Conservation (phyloP, 2,797 vertebrate genomes). For the Peromyscus melanophrys region DNA sequence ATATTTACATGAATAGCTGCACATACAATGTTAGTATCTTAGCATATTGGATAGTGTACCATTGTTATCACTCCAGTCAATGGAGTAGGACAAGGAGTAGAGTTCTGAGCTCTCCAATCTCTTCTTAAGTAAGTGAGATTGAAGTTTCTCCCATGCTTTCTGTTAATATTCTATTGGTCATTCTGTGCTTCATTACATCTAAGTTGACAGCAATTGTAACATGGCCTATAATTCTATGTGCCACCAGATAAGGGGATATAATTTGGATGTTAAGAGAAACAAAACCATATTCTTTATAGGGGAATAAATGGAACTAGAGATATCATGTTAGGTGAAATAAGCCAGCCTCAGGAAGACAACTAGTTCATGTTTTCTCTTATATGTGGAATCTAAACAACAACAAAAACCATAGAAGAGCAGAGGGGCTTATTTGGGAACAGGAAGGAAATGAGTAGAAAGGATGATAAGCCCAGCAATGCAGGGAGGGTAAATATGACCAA, state of each 20-base stretch:
- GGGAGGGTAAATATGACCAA: background rate
- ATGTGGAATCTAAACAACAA: background rate
- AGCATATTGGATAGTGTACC: background rate
- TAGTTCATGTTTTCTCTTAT: background rate
- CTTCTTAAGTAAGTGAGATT: background rate
- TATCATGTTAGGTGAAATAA: background rate
- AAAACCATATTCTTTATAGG: background rate
- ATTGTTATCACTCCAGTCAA: background rate
- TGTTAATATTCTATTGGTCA: background rate
- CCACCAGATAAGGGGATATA: background rate
- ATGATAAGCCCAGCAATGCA: background rate
- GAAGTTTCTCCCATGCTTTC: background rate
- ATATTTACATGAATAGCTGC: background rate
- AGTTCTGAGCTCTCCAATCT: background rate
- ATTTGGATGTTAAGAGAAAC: background rate
- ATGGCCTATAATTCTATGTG: background rate
- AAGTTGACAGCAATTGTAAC: constrained; percentile 47
- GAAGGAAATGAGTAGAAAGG: background rate
- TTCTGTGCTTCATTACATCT: constrained; percentile 20
- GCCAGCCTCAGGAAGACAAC: background rate
- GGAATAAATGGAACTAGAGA: background rate
- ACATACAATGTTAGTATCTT: background rate
- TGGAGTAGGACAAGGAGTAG: background rate
- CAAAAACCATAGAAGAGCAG: background rate
- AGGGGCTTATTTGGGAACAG: background rate